phyloP scores from a whole-genome alignment of 2,797 vertebrate genomes.

The Lemur catta region DNA sequence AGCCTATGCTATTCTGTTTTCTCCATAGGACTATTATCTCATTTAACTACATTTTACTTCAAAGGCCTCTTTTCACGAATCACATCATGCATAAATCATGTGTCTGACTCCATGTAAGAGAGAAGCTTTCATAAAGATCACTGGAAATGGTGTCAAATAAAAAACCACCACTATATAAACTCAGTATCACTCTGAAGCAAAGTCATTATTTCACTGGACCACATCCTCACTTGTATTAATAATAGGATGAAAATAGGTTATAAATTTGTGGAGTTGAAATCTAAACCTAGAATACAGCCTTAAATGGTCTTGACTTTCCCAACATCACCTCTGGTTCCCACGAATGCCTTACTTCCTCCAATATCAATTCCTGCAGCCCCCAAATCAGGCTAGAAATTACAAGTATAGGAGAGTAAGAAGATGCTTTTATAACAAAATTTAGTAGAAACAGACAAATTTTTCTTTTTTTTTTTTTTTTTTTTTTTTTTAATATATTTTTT shows the following conservation, averaged over 20 bases:
- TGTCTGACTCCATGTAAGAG: background rate
- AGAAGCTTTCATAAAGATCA: background rate
- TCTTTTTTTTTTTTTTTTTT: too few relatives aligned
- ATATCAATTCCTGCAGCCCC: background rate
- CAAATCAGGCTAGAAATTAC: background rate
- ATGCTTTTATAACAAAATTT: background rate
- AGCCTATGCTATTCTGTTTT: background rate
- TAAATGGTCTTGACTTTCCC: background rate
- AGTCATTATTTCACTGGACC: background rate
- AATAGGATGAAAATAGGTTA: background rate
- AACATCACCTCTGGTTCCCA: background rate
- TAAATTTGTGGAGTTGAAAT: background rate
- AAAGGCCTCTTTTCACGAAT: background rate
- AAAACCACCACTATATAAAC: background rate
- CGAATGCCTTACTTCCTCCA: background rate
- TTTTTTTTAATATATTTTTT: too few relatives aligned
- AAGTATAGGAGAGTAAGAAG: background rate
- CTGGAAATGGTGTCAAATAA: background rate
- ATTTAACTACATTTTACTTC: background rate
- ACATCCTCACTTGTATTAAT: background rate
- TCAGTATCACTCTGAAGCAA: background rate
- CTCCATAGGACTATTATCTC: background rate
- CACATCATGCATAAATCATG: background rate
- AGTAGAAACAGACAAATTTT: background rate
- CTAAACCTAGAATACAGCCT: background rate